Percentiles rank a stretch among this genome's conserved stretches.
These are phyloP conservation scores for Porites divaricata DNA, from an alignment of 92 coral and sea anemone species.

Conservation along the genomic window DNA sequence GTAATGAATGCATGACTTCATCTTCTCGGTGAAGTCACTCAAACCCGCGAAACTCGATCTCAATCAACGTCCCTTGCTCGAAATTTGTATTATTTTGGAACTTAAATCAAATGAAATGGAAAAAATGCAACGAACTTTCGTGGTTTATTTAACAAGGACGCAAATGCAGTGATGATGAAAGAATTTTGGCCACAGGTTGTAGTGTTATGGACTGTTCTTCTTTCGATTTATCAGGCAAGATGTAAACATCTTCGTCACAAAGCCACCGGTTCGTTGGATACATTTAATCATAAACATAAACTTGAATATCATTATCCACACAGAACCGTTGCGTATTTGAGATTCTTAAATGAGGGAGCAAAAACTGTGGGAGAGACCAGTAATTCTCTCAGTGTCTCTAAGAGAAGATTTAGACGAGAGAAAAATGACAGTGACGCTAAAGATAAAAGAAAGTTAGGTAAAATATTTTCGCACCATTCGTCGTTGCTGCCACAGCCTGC, in stretches of 20 bases:
- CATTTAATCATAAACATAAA: neutral
- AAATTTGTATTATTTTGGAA: neutral
- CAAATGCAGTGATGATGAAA: constrained; percentile 2
- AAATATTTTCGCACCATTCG: constrained; percentile 4
- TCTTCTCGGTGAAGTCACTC: constrained; percentile 46
- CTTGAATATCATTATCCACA: neutral
- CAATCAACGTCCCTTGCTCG: neutral
- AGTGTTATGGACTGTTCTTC: neutral
- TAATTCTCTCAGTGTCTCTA: neutral
- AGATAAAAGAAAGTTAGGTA: neutral
- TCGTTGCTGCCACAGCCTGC: constrained; percentile 68
- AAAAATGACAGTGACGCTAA: neutral
- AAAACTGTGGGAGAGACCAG: neutral
- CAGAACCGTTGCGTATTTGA: neutral
- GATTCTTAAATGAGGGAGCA: neutral
- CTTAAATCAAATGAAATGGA: constrained; percentile 15
- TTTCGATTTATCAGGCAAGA: constrained; percentile 9
- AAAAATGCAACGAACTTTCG: neutral
- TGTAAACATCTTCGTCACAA: constrained; percentile 28
- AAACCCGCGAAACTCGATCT: neutral
- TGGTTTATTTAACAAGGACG: neutral
- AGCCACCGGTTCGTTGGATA: neutral
- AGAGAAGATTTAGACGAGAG: constrained; percentile 30
- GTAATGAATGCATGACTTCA: constrained; percentile 16
- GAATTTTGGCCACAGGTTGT: neutral